Conservation (phyloP, 2,113 vertebrate genomes). For the Dipodomys spectabilis region DNA sequence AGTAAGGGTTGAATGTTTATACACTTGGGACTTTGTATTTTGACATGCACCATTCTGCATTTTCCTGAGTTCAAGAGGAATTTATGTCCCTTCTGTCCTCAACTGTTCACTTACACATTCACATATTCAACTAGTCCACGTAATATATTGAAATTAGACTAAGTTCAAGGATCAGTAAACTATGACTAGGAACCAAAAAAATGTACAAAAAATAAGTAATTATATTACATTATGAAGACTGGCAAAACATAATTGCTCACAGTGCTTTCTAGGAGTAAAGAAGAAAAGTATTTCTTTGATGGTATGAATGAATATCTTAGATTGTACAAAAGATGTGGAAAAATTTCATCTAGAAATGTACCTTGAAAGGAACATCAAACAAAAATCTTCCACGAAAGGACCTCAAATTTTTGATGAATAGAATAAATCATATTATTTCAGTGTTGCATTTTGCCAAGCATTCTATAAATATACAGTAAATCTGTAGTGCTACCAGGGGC, state of each 20-base stretch:
- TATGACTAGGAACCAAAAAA: neutral
- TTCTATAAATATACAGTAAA: neutral
- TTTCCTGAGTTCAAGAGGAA: neutral
- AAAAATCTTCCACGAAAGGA: neutral
- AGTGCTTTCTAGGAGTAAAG: neutral
- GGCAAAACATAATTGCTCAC: neutral
- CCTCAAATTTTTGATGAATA: neutral
- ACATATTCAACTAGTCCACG: neutral
- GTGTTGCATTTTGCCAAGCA: neutral
- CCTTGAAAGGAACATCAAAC: neutral
- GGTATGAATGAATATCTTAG: neutral
- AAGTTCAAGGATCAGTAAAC: neutral
- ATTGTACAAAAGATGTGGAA: neutral
- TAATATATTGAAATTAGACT: neutral
- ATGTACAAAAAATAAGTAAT: neutral
- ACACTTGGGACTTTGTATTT: neutral
- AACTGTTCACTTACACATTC: neutral
- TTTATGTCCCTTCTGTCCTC: neutral
- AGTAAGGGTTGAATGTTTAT: neutral
- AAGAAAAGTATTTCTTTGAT: neutral
- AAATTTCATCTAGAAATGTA: neutral
- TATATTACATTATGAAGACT: neutral
- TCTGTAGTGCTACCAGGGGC: accelerated
- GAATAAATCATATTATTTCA: neutral
- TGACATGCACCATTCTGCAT: accelerated